Percentiles rank a stretch among this genome's conserved stretches.
These are phyloP conservation scores for Eurosta solidaginis DNA, from an alignment of 1,140 invertebrate genomes.

Conservation along the genomic window DNA sequence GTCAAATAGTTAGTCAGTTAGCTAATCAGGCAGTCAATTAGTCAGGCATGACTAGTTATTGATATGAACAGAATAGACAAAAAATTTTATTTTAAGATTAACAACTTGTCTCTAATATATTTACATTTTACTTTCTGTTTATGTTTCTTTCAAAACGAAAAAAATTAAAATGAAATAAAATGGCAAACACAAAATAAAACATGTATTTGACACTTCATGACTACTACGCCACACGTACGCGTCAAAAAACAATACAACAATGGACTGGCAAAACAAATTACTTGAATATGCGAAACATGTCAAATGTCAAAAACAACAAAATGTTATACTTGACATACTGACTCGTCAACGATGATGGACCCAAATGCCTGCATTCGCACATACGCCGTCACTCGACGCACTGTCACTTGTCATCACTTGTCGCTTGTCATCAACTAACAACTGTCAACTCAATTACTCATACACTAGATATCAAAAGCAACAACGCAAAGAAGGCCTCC, in stretches of 20 bases:
- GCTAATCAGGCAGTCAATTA: neutral
- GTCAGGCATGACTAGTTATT: neutral
- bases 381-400: too few species aligned
- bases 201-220: neutral
- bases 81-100: neutral
- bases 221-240: neutral
- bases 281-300: too few species aligned
- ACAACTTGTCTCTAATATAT: neutral
- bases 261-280: too few species aligned
- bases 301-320: too few species aligned
- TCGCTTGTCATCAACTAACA: neutral
- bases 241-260: too few species aligned
- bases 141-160: neutral
- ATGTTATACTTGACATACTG: too few species aligned
- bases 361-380: too few species aligned
- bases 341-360: too few species aligned
- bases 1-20: neutral
- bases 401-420: neutral
- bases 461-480: constrained; percentile 54
- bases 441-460: neutral
- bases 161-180: neutral
- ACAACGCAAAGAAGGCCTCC: constrained; percentile 55
- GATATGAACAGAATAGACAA: neutral
- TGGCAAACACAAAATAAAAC: neutral
- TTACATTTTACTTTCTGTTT: constrained; percentile 19